These are phyloP conservation scores for Oncopeltus fasciatus DNA, from an alignment of 1,140 invertebrate genomes.

Conservation along the genomic window DNA sequence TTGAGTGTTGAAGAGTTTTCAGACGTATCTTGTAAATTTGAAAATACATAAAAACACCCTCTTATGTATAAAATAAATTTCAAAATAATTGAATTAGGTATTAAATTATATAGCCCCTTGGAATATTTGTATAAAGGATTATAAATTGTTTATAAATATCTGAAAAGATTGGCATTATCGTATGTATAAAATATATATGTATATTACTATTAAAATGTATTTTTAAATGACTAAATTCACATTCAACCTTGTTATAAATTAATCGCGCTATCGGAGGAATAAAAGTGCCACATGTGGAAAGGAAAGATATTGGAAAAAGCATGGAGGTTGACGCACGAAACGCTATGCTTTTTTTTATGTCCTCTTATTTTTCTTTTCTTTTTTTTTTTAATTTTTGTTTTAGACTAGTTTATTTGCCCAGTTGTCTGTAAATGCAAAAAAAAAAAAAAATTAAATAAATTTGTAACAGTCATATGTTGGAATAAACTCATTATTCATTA, in stretches of 20 bases:
- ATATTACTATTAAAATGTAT: slow-evolving; percentile 11
- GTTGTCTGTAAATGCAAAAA: slow-evolving; percentile 10
- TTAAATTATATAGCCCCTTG: slow-evolving; percentile 16
- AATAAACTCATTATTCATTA: slow-evolving; percentile 10
- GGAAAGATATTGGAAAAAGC: background rate
- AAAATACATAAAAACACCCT: no score
- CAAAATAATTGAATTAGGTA: slow-evolving; percentile 11
- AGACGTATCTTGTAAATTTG: slow-evolving; percentile 17
- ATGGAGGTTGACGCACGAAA: background rate
- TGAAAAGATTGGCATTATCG: background rate
- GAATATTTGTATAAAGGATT: slow-evolving; percentile 9
- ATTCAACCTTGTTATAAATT: background rate
- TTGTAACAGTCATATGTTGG: slow-evolving; percentile 11
- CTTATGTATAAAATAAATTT: slow-evolving; percentile 13
- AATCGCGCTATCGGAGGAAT: slow-evolving; percentile 1
- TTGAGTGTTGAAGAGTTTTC: slow-evolving; percentile 15
- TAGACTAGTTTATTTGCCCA: slow-evolving; percentile 8
- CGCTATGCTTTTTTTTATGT: slow-evolving; percentile 8
- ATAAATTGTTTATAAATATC: slow-evolving; percentile 7
- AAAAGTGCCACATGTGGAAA: background rate
- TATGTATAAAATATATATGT: background rate
- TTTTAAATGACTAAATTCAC: slow-evolving; percentile 10
- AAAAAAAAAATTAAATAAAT: no score
- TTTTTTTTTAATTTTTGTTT: no score
- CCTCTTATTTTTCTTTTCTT: no score